Base-by-base conservation (phyloP, 2,113 vertebrate species). In the Aegithalos caudatus region DNA sequence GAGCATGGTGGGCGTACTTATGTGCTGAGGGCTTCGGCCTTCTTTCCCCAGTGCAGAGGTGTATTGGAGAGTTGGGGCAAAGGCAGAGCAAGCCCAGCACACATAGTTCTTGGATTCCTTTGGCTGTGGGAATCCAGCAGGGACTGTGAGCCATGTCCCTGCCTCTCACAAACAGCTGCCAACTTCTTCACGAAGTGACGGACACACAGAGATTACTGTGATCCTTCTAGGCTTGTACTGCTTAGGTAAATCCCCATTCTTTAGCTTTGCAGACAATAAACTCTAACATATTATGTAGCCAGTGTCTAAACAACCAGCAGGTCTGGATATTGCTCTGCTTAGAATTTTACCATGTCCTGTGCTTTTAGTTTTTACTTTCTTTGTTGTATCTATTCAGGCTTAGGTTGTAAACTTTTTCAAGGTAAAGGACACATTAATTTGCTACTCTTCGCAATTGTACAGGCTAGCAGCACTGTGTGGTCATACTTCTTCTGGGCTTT, bases 1-100 rank as follows among this genome's bases (percentile, higher is more conserved):
- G 69, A 57, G 16, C 47, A 47, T 64, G 3, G 13, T 31, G 42
- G 27, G 13, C 0, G 0, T 57, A 42, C 37, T 53, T 47, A 16
- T 18, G 4, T 28, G 21, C 8, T 4, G 11, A 71, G 38, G 37
- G 57, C 25, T 81, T 81, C 51, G 45, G 51, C 17, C 11, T 81
- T n/a, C 61, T 72, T 67, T 88, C 20, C 8, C 7, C 45, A 20
- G 12, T 4, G 6, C 11, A 57, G 40, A 50, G 12, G 11, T 42
- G 4, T 28, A 14, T 71, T 48, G 31, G 51, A 14, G 31, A 6
- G 35, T n/a, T 19, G 28, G 53, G 72, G 25, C 5, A 51, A 62
- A 67, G 37, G 81, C 7, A 28, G 35, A 61, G 38, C n/a, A 81
- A 83, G 50, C 35, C 31, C 44, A 58, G 15, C 15, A 38, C 15